Evolutionary conservation across 2,797 vertebrate genomes (phyloP).

Genomic region (Melanotaenia trifasciata): DNA sequence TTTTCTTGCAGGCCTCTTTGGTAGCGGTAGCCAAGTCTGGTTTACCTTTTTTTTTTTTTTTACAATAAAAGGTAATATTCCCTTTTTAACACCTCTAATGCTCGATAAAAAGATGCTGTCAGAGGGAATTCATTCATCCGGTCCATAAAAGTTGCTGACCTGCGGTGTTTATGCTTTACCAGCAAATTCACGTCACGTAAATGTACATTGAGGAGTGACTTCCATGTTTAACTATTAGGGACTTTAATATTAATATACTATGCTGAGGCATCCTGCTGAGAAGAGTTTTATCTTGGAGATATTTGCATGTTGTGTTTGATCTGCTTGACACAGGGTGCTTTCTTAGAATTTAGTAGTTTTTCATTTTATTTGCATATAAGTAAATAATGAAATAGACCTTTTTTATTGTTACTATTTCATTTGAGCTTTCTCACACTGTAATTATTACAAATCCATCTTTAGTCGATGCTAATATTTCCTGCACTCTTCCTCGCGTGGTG

Average conservation of each 20-base stretch:
- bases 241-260: conserved; percentile 4
- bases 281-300: conserved; percentile 18
- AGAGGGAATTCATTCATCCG: neutral
- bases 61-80: conserved; percentile 28
- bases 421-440: neutral
- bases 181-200: conserved; percentile 5
- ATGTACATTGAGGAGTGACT: neutral
- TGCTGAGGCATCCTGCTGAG: conserved; percentile 9
- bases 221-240: conserved; percentile 21
- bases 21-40: conserved; percentile 8
- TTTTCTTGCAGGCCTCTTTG: conserved; percentile 32
- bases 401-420: neutral
- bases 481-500: neutral
- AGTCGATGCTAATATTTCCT: conserved; percentile 21
- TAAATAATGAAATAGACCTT: neutral
- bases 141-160: neutral
- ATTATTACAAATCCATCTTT: conserved; percentile 35
- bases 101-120: conserved; percentile 9
- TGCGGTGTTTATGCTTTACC: neutral
- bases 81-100: conserved; percentile 12
- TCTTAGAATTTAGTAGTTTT: neutral
- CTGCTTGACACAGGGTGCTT: neutral
- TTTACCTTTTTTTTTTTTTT: conserved; percentile 24
- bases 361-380: neutral
- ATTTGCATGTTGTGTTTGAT: conserved; percentile 26